phyloP scores from a whole-genome alignment of 2,888 invertebrate species.

The Cephus pulcher region DNA sequence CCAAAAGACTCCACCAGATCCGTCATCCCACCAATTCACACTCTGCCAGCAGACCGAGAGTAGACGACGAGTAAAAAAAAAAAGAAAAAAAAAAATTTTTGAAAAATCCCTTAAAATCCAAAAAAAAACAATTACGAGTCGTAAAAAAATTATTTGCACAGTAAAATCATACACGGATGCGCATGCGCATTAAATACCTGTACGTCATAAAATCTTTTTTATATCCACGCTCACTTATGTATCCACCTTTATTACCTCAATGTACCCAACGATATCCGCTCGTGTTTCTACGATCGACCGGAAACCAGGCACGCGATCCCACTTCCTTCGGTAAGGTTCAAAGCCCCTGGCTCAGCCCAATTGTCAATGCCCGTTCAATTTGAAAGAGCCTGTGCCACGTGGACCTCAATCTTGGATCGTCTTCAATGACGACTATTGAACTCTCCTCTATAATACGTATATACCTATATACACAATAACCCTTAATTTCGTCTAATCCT shows the following conservation, averaged over 20 bases:
- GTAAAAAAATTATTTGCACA: too few relatives aligned
- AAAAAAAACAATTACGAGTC: too few relatives aligned
- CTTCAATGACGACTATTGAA: not conserved
- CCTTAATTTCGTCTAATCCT: not conserved
- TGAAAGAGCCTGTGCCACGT: not conserved
- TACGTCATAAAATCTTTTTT: not conserved
- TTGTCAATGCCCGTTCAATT: not conserved
- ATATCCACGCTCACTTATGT: not conserved
- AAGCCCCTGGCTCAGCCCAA: conserved; percentile 6
- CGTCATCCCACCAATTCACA: not conserved
- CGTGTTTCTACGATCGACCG: not conserved
- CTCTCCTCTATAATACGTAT: not conserved
- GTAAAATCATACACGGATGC: not conserved
- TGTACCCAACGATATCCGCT: not conserved
- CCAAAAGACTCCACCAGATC: not conserved
- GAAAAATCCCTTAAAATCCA: too few relatives aligned
- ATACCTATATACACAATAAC: not conserved
- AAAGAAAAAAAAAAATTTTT: too few relatives aligned
- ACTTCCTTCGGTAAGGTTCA: conserved; percentile 7
- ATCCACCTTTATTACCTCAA: not conserved
- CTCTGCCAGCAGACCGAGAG: not conserved
- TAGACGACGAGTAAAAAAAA: not conserved
- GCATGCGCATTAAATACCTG: not conserved
- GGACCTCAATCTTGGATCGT: not conserved
- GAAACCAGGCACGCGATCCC: conserved; percentile 5